Percentiles rank a stretch among this genome's conserved stretches.
Evolutionary conservation across 2,113 vertebrate genomes (phyloP).

Genomic region (Ardeotis arabs): DNA sequence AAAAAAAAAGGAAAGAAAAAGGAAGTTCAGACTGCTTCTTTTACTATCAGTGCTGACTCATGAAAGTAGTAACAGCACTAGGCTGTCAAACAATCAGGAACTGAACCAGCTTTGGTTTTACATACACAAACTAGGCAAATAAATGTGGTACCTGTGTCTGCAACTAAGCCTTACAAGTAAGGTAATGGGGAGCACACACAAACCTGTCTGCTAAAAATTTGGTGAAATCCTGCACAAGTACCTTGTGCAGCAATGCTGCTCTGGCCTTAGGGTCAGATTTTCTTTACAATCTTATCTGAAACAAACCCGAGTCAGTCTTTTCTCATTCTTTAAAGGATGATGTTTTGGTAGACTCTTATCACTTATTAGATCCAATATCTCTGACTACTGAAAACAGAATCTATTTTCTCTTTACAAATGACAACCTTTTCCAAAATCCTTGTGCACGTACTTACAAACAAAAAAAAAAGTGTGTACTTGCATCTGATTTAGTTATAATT

Average conservation of each 20-base stretch:
- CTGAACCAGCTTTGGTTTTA: not conserved
- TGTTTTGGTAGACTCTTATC: not conserved
- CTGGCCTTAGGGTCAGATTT: conserved; percentile 11
- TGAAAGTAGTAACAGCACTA: not conserved
- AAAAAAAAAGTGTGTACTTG: not conserved
- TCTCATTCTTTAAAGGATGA: not conserved
- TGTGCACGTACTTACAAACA: not conserved
- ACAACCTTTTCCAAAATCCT: not conserved
- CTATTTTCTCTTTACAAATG: not conserved
- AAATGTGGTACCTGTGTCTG: not conserved
- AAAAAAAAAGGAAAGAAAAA: not conserved
- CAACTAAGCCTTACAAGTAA: not conserved
- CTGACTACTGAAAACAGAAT: not conserved
- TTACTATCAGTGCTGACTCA: not conserved
- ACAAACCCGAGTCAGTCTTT: not conserved
- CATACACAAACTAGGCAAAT: not conserved
- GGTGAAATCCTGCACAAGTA: not conserved
- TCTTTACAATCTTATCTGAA: not conserved
- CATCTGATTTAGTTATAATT: not conserved
- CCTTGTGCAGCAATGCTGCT: not conserved
- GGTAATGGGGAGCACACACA: not conserved
- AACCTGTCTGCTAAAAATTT: not conserved
- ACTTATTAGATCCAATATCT: not conserved
- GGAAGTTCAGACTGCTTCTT: not conserved
- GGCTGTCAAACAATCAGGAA: not conserved